phyloP scores from a whole-genome alignment of 2,113 vertebrate genomes.

The Odontophorus gujanensis region DNA sequence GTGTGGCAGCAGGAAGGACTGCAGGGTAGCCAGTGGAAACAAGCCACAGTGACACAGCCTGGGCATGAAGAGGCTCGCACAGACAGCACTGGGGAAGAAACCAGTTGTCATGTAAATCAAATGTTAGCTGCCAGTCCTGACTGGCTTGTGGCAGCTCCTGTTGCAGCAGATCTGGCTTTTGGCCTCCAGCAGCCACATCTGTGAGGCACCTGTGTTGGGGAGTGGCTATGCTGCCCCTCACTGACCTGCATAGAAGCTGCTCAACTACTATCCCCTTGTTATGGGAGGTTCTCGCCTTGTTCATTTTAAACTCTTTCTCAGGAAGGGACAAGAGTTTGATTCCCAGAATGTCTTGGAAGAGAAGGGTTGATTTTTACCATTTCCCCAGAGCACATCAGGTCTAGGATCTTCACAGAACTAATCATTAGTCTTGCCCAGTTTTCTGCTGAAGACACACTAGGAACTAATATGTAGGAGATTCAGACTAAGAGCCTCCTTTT shows the following conservation, averaged over 20 bases:
- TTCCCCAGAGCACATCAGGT: not conserved
- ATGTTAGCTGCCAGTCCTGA: slow-evolving; percentile 15
- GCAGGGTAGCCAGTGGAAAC: not conserved
- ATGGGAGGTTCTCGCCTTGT: not conserved
- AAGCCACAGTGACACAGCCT: slow-evolving; percentile 46
- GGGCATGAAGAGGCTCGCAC: slow-evolving; percentile 1
- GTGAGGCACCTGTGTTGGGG: rapidly evolving
- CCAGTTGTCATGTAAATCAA: not conserved
- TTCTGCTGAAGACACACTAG: not conserved
- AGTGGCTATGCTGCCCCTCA: not conserved
- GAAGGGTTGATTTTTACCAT: not conserved
- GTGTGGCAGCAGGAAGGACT: too few species aligned
- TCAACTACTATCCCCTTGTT: not conserved
- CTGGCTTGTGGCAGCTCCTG: slow-evolving; percentile 1
- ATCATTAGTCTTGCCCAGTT: not conserved
- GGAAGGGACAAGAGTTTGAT: not conserved
- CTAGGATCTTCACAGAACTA: not conserved
- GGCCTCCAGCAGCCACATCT: not conserved
- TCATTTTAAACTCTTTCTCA: not conserved
- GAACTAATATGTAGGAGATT: not conserved
- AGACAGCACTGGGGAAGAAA: rapidly evolving
- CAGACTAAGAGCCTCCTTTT: not conserved
- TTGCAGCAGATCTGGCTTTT: not conserved
- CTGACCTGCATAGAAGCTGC: not conserved
- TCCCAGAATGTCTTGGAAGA: not conserved